These are phyloP conservation scores for Adrianichthys oophorus DNA, from an alignment of 2,797 vertebrate genomes.

Conservation along the genomic window DNA sequence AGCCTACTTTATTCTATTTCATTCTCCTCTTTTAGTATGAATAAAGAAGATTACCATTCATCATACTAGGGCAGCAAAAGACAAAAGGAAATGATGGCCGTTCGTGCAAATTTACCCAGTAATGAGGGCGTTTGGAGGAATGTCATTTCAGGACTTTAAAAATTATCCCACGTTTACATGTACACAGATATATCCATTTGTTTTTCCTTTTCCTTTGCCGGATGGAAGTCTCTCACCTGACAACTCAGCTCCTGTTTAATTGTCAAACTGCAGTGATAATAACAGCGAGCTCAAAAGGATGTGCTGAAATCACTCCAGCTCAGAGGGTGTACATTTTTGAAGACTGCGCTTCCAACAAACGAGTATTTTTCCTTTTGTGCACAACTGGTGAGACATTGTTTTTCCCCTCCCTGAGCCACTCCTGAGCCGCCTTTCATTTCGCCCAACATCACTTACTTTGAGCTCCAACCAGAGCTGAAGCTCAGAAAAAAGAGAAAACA, in stretches of 20 bases:
- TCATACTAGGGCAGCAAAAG: slow-evolving; percentile 29
- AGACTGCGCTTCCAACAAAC: slow-evolving; percentile 35
- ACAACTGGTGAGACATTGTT: slow-evolving; percentile 30
- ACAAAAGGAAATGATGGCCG: slow-evolving; percentile 36
- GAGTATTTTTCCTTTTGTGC: slow-evolving; percentile 47
- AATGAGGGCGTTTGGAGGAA: slow-evolving; percentile 36
- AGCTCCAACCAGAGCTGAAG: slow-evolving; percentile 41
- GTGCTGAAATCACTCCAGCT: slow-evolving; percentile 46
- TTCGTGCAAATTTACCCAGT: slow-evolving; percentile 32
- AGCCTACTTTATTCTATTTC: neutral
- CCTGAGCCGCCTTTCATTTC: slow-evolving; percentile 50
- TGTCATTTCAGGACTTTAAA: slow-evolving; percentile 33
- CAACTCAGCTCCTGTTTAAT: slow-evolving; percentile 33
- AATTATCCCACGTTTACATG: neutral
- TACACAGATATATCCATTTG: too few relatives aligned
- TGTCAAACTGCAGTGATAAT: slow-evolving; percentile 14
- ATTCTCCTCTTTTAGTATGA: slow-evolving; percentile 21
- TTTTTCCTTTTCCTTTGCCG: too few relatives aligned
- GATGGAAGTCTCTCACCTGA: too few relatives aligned
- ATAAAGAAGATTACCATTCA: slow-evolving; percentile 47
- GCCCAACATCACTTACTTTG: slow-evolving; percentile 51
- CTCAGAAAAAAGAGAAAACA: slow-evolving; percentile 19
- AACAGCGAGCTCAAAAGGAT: slow-evolving; percentile 38
- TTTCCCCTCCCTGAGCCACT: neutral
- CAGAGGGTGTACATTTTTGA: slow-evolving; percentile 37